A percentile compares a stretch with the other conserved stretches of the same genome.
phyloP scores from a whole-genome alignment of 2,888 invertebrate species.

The Hipparchia sbordonii region DNA sequence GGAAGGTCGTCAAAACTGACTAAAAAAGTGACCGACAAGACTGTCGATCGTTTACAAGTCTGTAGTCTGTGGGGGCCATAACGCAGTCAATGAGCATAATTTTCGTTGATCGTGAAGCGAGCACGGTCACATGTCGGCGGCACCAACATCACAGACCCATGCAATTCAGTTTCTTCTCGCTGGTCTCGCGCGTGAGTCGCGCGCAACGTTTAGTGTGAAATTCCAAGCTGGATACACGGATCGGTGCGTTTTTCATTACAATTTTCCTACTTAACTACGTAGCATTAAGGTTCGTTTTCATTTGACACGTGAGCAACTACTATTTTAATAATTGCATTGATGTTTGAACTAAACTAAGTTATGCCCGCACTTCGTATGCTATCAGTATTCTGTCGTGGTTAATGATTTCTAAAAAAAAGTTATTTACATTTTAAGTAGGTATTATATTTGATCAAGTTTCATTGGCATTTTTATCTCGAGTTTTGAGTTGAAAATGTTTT shows the following conservation, averaged over 20 bases:
- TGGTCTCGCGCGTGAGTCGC: conserved; percentile 71
- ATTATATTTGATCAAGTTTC: background rate
- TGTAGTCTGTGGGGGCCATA: conserved; percentile 1
- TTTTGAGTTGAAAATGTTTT: background rate
- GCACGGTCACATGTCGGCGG: conserved; percentile 68
- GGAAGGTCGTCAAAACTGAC: no score
- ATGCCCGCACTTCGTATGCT: conserved; percentile 25
- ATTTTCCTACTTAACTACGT: conserved; percentile 16
- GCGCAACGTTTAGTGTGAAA: conserved; percentile 58
- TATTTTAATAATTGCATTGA: conserved; percentile 17
- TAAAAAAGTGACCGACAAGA: background rate
- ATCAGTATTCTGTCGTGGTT: conserved; percentile 23
- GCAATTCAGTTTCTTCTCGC: conserved; percentile 63
- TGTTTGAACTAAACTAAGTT: conserved; percentile 14
- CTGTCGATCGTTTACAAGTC: background rate
- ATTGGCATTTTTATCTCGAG: background rate
- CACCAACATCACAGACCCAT: conserved; percentile 63
- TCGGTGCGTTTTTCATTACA: conserved; percentile 59
- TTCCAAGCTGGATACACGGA: conserved; percentile 49
- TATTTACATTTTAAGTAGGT: conserved; percentile 12
- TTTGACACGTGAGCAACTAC: conserved; percentile 6
- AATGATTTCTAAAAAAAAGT: conserved; percentile 22
- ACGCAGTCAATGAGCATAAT: conserved; percentile 47
- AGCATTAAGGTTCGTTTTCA: conserved; percentile 14
- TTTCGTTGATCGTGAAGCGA: conserved; percentile 53